Conservation (phyloP, 2,888 invertebrate species). For the Cryptocephalus moraei region DNA sequence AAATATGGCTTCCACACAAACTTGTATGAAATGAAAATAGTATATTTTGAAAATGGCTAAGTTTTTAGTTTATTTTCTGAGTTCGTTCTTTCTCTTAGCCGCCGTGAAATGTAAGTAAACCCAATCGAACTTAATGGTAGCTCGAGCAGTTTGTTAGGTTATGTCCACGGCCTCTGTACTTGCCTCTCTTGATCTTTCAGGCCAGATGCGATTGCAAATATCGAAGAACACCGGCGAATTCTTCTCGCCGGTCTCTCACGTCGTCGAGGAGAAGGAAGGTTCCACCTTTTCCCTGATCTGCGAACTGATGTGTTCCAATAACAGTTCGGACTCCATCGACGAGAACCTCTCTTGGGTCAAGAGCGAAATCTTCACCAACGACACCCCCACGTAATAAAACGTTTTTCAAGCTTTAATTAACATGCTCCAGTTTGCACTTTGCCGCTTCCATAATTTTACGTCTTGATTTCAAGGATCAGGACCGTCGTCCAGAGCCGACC, state of each 20-base stretch:
- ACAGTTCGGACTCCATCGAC: conserved; percentile 23
- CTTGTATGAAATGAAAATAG: conserved; percentile 10
- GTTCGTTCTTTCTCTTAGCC: conserved; percentile 16
- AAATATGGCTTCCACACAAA: conserved; percentile 18
- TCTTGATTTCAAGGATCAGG: conserved; percentile 9
- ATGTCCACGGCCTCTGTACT: conserved; percentile 6
- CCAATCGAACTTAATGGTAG: background rate
- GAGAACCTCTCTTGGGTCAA: conserved; percentile 30
- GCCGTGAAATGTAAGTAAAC: conserved; percentile 18
- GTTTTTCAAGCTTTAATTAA: background rate
- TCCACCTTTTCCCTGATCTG: conserved; percentile 32
- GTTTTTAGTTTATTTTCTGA: conserved; percentile 15
- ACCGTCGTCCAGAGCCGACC: conserved; percentile 6
- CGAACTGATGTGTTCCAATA: conserved; percentile 26
- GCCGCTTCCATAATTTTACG: background rate
- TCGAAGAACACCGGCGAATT: conserved; percentile 28
- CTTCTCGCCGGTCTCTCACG: conserved; percentile 24
- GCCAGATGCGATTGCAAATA: conserved; percentile 29
- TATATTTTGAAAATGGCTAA: conserved; percentile 15
- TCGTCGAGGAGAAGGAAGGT: conserved; percentile 30
- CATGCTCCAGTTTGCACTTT: background rate
- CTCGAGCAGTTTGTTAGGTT: background rate
- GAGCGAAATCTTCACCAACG: conserved; percentile 3
- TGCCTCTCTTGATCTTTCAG: conserved; percentile 13
- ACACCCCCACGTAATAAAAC: background rate